A percentile compares a stretch with the other conserved stretches of the same genome.
phyloP scores from a whole-genome alignment of 2,888 invertebrate species.

The Omphaloscelis lunosa region DNA sequence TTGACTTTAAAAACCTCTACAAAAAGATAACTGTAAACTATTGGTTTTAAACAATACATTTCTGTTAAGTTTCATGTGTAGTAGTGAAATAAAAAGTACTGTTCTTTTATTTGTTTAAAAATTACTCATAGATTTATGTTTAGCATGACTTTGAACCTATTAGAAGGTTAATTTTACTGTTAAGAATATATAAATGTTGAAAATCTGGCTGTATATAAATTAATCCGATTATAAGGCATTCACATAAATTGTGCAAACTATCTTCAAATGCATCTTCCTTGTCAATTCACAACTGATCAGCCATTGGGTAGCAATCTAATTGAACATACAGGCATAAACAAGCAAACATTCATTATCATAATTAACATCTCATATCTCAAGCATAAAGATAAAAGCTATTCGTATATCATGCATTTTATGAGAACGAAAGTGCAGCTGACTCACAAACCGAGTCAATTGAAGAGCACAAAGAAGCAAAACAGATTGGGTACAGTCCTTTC shows the following conservation, averaged over 20 bases:
- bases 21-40: slow-evolving; percentile 38
- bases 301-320: slow-evolving; percentile 26
- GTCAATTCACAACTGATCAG: slow-evolving; percentile 8
- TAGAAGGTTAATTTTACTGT: neutral
- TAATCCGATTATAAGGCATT: neutral
- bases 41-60: slow-evolving; percentile 36
- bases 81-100: slow-evolving; percentile 16
- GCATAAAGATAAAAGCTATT: slow-evolving; percentile 54
- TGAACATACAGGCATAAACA: slow-evolving; percentile 30
- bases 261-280: neutral
- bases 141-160: slow-evolving; percentile 20
- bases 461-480: slow-evolving; percentile 49
- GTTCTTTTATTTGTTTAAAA: slow-evolving; percentile 18
- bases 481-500: slow-evolving; percentile 26
- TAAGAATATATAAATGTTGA: neutral
- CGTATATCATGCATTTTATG: slow-evolving; percentile 62
- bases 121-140: slow-evolving; percentile 27
- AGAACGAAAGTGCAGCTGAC: slow-evolving; percentile 59
- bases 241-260: slow-evolving; percentile 5
- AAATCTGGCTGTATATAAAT: neutral
- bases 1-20: slow-evolving; percentile 31
- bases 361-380: slow-evolving; percentile 54
- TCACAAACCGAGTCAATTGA: slow-evolving; percentile 49
- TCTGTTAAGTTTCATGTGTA: neutral
- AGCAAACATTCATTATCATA: slow-evolving; percentile 49